phyloP scores from a whole-genome alignment of 2,797 vertebrate species.

The Enteromius afrohamiltoni region DNA sequence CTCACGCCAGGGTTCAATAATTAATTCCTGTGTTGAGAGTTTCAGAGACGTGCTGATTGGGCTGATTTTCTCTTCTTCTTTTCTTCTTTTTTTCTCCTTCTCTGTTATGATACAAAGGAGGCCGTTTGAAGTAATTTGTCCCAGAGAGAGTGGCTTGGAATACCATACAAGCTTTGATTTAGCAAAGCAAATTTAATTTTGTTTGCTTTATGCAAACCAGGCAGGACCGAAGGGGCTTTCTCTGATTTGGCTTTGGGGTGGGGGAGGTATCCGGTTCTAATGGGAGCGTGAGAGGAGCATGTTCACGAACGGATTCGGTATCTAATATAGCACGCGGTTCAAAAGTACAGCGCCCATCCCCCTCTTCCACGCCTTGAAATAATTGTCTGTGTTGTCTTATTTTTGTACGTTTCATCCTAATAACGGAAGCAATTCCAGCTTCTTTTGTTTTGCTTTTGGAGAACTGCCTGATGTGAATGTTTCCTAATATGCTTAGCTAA shows the following conservation, averaged over 20 bases:
- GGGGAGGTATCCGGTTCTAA: conserved; percentile 72
- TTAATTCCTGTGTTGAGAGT: conserved; percentile 98
- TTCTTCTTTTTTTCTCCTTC: conserved; percentile 82
- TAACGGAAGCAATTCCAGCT: conserved; percentile 69
- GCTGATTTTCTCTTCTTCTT: conserved; percentile 83
- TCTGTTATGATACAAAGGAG: conserved; percentile 99
- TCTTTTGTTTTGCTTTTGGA: conserved; percentile 68
- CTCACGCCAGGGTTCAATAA: conserved; percentile 93
- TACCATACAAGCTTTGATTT: conserved; percentile 99
- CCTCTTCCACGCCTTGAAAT: conserved; percentile 58
- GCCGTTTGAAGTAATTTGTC: conserved; percentile 99
- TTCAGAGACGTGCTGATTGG: conserved; percentile 97
- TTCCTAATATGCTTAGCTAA: conserved; percentile 50
- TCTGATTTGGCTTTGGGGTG: conserved; percentile 69
- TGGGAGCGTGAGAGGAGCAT: conserved; percentile 86
- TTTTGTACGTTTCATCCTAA: conserved; percentile 43
- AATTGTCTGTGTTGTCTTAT: conserved; percentile 44
- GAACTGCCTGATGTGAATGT: conserved; percentile 69
- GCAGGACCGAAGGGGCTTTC: conserved; percentile 82
- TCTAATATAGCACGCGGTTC: conserved; percentile 81
- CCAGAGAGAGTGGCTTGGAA: conserved; percentile 96
- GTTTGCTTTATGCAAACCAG: conserved; percentile 99
- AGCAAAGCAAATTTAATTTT: conserved; percentile 99
- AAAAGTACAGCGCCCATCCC: conserved; percentile 52
- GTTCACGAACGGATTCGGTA: conserved; percentile 87